These are phyloP conservation scores for Chiroxiphia lanceolata DNA, from an alignment of 2,797 vertebrate species.

Conservation along the genomic window DNA sequence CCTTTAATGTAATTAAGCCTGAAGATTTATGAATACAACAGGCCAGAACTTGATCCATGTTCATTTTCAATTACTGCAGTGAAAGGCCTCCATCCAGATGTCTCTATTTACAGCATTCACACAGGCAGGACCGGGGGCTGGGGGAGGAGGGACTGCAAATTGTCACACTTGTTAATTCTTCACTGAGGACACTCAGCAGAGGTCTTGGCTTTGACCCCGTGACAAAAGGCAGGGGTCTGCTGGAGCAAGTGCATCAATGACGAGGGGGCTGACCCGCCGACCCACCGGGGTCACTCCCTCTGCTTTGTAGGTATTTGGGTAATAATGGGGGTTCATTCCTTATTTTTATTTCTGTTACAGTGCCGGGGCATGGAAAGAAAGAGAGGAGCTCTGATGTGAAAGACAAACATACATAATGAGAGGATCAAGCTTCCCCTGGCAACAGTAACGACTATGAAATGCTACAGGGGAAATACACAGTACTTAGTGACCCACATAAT, in stretches of 20 bases:
- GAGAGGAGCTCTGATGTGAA: slow-evolving; percentile 77
- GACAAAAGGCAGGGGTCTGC: slow-evolving; percentile 78
- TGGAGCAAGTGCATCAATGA: slow-evolving; percentile 80
- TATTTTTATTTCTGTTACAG: slow-evolving; percentile 81
- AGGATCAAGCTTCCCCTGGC: slow-evolving; percentile 78
- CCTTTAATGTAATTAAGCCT: slow-evolving; percentile 95
- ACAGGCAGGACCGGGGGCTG: slow-evolving; percentile 73
- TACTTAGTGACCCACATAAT: slow-evolving; percentile 79
- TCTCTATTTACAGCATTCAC: slow-evolving; percentile 88
- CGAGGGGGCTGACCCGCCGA: slow-evolving; percentile 77
- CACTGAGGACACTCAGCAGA: slow-evolving; percentile 83
- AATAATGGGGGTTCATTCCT: slow-evolving; percentile 77
- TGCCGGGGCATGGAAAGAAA: slow-evolving; percentile 72
- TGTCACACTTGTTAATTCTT: slow-evolving; percentile 88
- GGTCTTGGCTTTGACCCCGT: slow-evolving; percentile 85
- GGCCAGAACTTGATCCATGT: slow-evolving; percentile 95
- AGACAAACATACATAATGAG: slow-evolving; percentile 83
- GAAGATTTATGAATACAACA: slow-evolving; percentile 93
- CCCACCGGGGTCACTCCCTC: slow-evolving; percentile 73
- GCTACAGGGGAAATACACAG: slow-evolving; percentile 77
- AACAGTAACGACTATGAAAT: slow-evolving; percentile 79
- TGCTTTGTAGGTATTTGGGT: slow-evolving; percentile 83
- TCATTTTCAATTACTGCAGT: slow-evolving; percentile 87
- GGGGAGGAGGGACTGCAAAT: slow-evolving; percentile 79
- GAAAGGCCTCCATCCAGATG: slow-evolving; percentile 91